Evolutionary conservation across 2,113 vertebrate species (phyloP).

Genomic region (Electrona antarctica): DNA sequence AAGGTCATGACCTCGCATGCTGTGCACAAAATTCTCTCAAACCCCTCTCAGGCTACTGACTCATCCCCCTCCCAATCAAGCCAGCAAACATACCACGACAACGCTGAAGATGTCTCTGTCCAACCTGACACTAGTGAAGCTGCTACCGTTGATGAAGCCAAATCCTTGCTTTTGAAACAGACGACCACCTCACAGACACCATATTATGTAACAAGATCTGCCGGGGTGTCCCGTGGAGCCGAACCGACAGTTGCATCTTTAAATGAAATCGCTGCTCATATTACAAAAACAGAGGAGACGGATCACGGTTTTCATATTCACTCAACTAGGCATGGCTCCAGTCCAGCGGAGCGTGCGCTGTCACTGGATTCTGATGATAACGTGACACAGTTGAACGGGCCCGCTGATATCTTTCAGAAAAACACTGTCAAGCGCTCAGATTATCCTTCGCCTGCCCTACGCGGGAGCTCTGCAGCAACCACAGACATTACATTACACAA

Average conservation of each 20-base stretch:
- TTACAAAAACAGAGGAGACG: conserved; percentile 20
- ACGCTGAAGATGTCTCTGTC: background rate
- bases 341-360: conserved; percentile 2
- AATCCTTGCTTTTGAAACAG: background rate
- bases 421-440: conserved; percentile 14
- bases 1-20: conserved; percentile 24
- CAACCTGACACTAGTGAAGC: background rate
- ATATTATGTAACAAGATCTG: conserved; percentile 33
- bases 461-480: conserved; percentile 27
- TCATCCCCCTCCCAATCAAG: background rate
- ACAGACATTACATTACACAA: conserved; percentile 21
- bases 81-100: background rate
- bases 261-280: conserved; percentile 17
- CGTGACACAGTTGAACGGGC: background rate
- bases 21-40: conserved; percentile 2
- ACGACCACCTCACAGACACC: conserved; percentile 21
- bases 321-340: conserved; percentile 6
- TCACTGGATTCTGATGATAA: background rate
- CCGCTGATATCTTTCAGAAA: conserved; percentile 10
- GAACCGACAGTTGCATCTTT: conserved; percentile 25
- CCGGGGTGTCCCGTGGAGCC: conserved; percentile 17
- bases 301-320: background rate
- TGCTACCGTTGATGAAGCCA: conserved; percentile 8
- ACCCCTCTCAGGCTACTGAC: conserved; percentile 9
- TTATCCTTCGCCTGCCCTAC: conserved; percentile 27